Conservation (phyloP, 2,113 vertebrate species). For the Oxyura jamaicensis region DNA sequence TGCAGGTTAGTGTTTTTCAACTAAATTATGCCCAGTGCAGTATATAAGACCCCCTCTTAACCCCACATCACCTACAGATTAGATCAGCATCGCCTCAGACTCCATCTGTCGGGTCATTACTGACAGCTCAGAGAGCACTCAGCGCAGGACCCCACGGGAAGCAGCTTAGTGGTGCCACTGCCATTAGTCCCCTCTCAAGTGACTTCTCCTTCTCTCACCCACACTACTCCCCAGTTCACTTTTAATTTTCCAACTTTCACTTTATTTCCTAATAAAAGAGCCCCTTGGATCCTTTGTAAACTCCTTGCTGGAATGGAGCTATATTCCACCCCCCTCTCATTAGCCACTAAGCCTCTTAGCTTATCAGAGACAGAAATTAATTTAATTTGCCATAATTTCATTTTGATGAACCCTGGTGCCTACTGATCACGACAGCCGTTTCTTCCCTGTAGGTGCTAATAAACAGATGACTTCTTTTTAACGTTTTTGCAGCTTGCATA, state of each 20-base stretch:
- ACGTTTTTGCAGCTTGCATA: background rate
- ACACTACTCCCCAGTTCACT: background rate
- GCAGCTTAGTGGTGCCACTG: background rate
- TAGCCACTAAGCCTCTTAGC: conserved; percentile 35
- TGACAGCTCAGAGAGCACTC: background rate
- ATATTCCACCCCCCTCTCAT: conserved; percentile 3
- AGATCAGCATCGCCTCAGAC: background rate
- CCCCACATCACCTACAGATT: background rate
- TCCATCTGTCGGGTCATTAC: background rate
- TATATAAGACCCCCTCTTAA: background rate
- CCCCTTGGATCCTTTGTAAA: background rate
- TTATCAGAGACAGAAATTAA: conserved; percentile 47
- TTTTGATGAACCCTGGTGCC: conserved; percentile 5
- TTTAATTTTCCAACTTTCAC: conserved; percentile 12
- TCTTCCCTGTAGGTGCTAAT: background rate
- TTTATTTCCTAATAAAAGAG: conserved; percentile 9
- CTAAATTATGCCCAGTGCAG: background rate
- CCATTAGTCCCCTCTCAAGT: background rate
- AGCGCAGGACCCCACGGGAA: background rate
- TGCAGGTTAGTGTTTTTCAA: background rate
- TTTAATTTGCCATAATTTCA: conserved; percentile 27
- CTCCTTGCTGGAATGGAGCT: background rate
- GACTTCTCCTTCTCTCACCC: background rate
- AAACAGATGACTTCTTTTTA: background rate
- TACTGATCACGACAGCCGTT: background rate